Evolutionary conservation across 2,888 invertebrate species (phyloP).

Genomic region (Argynnis bischoffii): DNA sequence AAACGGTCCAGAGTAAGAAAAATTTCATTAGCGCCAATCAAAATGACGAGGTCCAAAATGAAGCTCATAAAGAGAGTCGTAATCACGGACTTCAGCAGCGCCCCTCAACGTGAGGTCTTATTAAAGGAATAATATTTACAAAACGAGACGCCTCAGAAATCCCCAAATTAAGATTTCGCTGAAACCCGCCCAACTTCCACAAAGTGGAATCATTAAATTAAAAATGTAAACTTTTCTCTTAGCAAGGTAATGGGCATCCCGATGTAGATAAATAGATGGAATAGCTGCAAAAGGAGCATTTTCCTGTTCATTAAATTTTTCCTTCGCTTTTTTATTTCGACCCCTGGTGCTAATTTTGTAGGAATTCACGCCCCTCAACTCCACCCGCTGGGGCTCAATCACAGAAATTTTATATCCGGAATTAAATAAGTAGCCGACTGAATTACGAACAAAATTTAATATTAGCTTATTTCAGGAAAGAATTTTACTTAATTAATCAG

Average conservation of each 20-base stretch:
- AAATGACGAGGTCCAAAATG: constrained; percentile 82
- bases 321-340: constrained; percentile 82
- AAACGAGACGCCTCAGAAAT: constrained; percentile 83
- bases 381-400: constrained; percentile 81
- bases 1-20: constrained; percentile 77
- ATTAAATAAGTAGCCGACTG: constrained; percentile 82
- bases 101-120: constrained; percentile 82
- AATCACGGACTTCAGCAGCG: constrained; percentile 80
- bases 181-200: constrained; percentile 83
- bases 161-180: constrained; percentile 83
- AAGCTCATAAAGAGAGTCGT: constrained; percentile 80
- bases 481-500: constrained; percentile 70
- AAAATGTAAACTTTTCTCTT: constrained; percentile 84
- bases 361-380: constrained; percentile 83
- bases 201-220: constrained; percentile 84
- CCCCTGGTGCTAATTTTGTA: constrained; percentile 84
- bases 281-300: constrained; percentile 83
- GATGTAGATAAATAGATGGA: constrained; percentile 83
- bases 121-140: constrained; percentile 83
- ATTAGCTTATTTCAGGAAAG: constrained; percentile 72
- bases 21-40: constrained; percentile 83
- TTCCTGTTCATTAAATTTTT: constrained; percentile 84
- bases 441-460: constrained; percentile 78
- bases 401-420: constrained; percentile 83
- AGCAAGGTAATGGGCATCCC: constrained; percentile 84